phyloP scores from a whole-genome alignment of 2,113 vertebrate species.

The Coryphaenoides rupestris region DNA sequence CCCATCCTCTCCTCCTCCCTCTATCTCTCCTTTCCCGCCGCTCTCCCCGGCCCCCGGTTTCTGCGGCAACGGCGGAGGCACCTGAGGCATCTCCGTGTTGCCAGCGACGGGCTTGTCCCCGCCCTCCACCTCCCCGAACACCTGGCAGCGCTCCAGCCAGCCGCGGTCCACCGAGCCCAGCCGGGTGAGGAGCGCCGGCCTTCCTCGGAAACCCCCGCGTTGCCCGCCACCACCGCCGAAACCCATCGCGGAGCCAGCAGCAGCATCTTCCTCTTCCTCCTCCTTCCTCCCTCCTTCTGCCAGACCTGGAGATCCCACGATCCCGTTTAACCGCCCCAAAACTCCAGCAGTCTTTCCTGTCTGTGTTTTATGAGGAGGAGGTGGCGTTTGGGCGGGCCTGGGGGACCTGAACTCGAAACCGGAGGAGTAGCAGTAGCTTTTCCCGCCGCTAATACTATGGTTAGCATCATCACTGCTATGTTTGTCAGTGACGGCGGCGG shows the following conservation, averaged over 20 bases:
- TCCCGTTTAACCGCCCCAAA: not conserved
- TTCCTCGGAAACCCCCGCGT: conserved; percentile 15
- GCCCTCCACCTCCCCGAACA: conserved; percentile 57
- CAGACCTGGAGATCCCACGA: conserved; percentile 2
- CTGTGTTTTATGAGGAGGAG: conserved; percentile 19
- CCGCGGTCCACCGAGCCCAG: conserved; percentile 73
- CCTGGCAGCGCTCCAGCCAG: conserved; percentile 85
- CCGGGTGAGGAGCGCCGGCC: conserved; percentile 49
- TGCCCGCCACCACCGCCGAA: conserved; percentile 13
- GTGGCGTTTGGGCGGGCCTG: not conserved
- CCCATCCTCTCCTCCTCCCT: not conserved
- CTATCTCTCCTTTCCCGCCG: not conserved
- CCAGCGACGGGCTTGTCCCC: conserved; percentile 59
- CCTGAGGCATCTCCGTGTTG: conserved; percentile 52
- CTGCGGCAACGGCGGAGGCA: no score
- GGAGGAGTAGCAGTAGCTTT: not conserved
- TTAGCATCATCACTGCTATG: not conserved
- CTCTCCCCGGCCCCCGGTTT: not conserved
- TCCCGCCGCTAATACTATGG: accelerated
- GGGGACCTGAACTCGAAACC: conserved; percentile 15
- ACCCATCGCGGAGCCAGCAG: not conserved
- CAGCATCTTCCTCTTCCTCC: no score
- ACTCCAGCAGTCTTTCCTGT: not conserved
- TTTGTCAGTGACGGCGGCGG: not conserved
- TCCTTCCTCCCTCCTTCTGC: no score